Conservation (phyloP, 2,888 invertebrate genomes). For the Limenitis arthemis region DNA sequence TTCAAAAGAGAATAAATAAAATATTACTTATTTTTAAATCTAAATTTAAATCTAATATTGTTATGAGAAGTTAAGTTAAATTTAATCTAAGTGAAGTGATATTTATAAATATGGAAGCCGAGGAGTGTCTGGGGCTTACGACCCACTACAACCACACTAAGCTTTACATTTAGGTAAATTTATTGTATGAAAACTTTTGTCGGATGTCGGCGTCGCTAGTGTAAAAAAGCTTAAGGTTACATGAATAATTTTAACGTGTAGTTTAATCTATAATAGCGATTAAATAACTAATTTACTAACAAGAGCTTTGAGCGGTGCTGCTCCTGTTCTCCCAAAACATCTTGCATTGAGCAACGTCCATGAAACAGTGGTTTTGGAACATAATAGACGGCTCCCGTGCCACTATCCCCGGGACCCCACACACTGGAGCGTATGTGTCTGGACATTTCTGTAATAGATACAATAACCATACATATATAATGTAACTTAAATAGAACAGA, state of each 20-base stretch:
- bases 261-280: too few relatives aligned
- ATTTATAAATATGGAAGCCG: too few relatives aligned
- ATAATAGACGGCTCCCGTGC: slow-evolving; percentile 49
- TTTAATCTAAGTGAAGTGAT: too few relatives aligned
- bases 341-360: slow-evolving; percentile 61
- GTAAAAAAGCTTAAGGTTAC: too few relatives aligned
- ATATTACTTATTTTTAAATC: background rate
- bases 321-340: slow-evolving; percentile 48
- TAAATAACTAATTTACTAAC: slow-evolving; percentile 28
- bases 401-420: slow-evolving; percentile 42
- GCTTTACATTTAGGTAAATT: too few relatives aligned
- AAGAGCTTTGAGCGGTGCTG: slow-evolving; percentile 36
- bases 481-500: background rate
- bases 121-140: too few relatives aligned
- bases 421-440: slow-evolving; percentile 52
- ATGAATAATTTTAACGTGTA: too few relatives aligned
- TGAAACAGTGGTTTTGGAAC: slow-evolving; percentile 59
- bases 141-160: too few relatives aligned
- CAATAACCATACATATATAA: too few relatives aligned
- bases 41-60: background rate
- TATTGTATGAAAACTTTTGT: too few relatives aligned
- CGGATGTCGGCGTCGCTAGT: too few relatives aligned
- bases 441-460: slow-evolving; percentile 44
- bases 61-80: too few relatives aligned
- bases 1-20: background rate